Evolutionary conservation across 1,140 invertebrate species (phyloP), one percentile per base, ranked within the genome.

Genomic region (Radopholus similis): DNA sequence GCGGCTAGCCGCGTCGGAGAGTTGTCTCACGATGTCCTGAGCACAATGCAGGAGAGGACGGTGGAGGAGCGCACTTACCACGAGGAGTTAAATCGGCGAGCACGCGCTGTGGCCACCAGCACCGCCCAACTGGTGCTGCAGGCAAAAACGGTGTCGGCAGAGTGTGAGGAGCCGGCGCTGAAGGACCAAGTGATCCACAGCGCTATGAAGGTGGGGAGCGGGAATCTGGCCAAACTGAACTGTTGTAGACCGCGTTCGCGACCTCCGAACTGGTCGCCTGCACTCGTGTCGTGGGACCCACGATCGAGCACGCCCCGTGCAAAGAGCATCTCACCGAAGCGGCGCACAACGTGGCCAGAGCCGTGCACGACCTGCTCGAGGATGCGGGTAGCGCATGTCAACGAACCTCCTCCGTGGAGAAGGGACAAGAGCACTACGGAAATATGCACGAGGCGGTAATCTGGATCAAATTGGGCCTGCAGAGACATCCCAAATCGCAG

Each of bases 221-320:
- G 15, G n/a, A n/a, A n/a, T n/a, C n/a, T n/a, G n/a, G n/a, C n/a
- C n/a, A n/a, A n/a, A n/a, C n/a, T n/a, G n/a, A n/a, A n/a, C 4
- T 23, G 38, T 44, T 18, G n/a, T 90, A 97, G 83, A 95, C 93
- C 84, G 95, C 95, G 0, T 85, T 98, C 30, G 92, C 93, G 1
- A 98, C 95, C 0, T 96, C 93, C 34, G 95, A 98, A 82, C 85
- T 98, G 1, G 94, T 98, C 0, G 93, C 95, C 0, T 97, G 93
- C 82, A 91, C 95, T 11, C 97, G 97, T 86, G 90, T 88, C 59
- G 87, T 88, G 21, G 87, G 87, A 2, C 87, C 88, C 21, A 89
- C 87, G 2, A 88, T 97, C 4, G 88, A 91, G 55, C 93, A 90
- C 76, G 89, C 91, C 0, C 90, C 90, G 0, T 98, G 95, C 80